Evolutionary conservation across 2,888 invertebrate species (phyloP).

Genomic region (Helleia helle): DNA sequence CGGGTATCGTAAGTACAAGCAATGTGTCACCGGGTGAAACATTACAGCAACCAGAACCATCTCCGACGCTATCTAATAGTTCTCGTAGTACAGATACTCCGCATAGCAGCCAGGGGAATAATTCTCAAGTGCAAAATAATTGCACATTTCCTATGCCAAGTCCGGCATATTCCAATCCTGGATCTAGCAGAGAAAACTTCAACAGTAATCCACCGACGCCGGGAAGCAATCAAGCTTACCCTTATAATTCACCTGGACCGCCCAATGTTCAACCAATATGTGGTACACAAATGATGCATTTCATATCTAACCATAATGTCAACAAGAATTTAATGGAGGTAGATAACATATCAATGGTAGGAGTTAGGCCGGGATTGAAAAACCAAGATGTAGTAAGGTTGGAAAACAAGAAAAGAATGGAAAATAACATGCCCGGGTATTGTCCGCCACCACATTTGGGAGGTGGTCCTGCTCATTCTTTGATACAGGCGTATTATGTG

Average conservation of each 20-base stretch:
- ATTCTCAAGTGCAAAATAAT: slow-evolving; percentile 44
- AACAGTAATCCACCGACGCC: slow-evolving; percentile 53
- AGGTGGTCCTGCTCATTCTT: slow-evolving; percentile 56
- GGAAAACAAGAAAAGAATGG: slow-evolving; percentile 42
- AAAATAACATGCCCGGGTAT: slow-evolving; percentile 61
- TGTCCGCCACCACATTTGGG: slow-evolving; percentile 65
- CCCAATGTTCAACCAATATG: slow-evolving; percentile 41
- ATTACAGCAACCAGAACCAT: slow-evolving; percentile 69
- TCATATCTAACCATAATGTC: slow-evolving; percentile 66
- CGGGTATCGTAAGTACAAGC: slow-evolving; percentile 88
- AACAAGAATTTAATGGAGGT: slow-evolving; percentile 69
- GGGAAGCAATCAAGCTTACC: slow-evolving; percentile 39
- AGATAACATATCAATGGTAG: slow-evolving; percentile 68
- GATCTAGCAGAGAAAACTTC: slow-evolving; percentile 47
- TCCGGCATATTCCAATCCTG: slow-evolving; percentile 67
- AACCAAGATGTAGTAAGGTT: slow-evolving; percentile 37
- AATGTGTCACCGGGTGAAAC: slow-evolving; percentile 82
- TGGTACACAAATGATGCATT: slow-evolving; percentile 66
- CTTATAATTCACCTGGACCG: slow-evolving; percentile 56
- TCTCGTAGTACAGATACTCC: slow-evolving; percentile 66
- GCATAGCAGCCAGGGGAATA: slow-evolving; percentile 48
- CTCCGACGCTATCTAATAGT: slow-evolving; percentile 74
- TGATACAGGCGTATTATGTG: slow-evolving; percentile 57
- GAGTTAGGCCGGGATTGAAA: slow-evolving; percentile 50
- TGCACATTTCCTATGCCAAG: slow-evolving; percentile 58